Conservation (phyloP, 2,888 invertebrate species). For the Dromius quadrimaculatus region DNA sequence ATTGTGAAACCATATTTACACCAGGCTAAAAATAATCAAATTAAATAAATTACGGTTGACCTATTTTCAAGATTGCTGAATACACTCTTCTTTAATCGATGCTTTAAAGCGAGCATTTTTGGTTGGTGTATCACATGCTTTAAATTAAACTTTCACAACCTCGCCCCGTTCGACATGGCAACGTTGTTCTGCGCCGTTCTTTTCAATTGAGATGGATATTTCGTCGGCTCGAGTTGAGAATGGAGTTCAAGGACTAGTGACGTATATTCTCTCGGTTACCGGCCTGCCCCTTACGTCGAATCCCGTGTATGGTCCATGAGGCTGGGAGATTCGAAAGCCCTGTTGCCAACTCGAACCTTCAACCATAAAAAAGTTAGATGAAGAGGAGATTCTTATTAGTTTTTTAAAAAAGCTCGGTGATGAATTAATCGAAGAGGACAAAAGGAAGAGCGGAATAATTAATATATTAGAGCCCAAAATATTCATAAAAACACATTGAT, state of each 20-base stretch:
- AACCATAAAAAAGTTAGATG: not conserved
- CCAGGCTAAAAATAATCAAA: not conserved
- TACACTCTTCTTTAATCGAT: no score
- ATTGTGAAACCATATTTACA: no score
- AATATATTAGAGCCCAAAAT: no score
- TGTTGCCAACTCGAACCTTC: slow-evolving; percentile 36
- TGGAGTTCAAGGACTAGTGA: slow-evolving; percentile 64
- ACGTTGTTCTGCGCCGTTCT: slow-evolving; percentile 43
- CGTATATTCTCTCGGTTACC: slow-evolving; percentile 59
- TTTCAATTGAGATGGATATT: slow-evolving; percentile 47
- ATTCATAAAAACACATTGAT: no score
- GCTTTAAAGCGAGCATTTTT: no score
- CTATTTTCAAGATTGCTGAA: no score
- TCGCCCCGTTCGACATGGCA: slow-evolving; percentile 41
- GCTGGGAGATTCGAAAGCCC: slow-evolving; percentile 34
- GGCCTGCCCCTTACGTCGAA: slow-evolving; percentile 53
- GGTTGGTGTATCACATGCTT: no score
- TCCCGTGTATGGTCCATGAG: slow-evolving; percentile 4
- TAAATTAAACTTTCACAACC: slow-evolving; percentile 40
- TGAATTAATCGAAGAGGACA: no score
- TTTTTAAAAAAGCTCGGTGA: no score
- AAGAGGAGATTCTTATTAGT: not conserved
- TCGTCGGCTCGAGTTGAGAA: slow-evolving; percentile 55
- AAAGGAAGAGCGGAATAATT: no score
- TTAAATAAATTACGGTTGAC: no score